A percentile compares a stretch with the other conserved stretches of the same genome.
These are phyloP conservation scores for Dromococcyx pavoninus DNA, from an alignment of 2,797 vertebrate species.

Conservation along the genomic window DNA sequence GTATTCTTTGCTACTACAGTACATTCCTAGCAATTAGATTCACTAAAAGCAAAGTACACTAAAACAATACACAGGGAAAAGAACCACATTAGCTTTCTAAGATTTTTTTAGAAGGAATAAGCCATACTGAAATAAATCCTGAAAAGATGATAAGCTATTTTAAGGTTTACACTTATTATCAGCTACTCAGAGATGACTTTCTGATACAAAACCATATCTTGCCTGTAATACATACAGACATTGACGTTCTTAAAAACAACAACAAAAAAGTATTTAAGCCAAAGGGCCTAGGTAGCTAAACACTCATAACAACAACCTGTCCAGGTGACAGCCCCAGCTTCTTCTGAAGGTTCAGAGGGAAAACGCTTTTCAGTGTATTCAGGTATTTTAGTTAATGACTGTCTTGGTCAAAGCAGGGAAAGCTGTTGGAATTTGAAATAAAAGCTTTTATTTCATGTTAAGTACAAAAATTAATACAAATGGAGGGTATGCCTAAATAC, in stretches of 20 bases:
- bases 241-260: neutral
- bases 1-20: neutral
- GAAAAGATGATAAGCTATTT: neutral
- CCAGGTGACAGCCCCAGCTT: neutral
- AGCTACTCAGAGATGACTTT: neutral
- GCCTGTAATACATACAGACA: neutral
- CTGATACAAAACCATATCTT: neutral
- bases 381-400: neutral
- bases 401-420: neutral
- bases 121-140: neutral
- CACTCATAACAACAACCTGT: neutral
- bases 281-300: neutral
- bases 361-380: neutral
- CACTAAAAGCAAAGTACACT: neutral
- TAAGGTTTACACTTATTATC: neutral
- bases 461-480: neutral
- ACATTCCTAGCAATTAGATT: neutral
- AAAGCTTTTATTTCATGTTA: neutral
- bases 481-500: neutral
- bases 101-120: neutral
- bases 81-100: neutral
- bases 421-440: neutral
- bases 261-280: neutral
- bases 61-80: neutral
- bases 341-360: neutral